Percentiles rank a stretch among this genome's conserved stretches.
phyloP scores from a whole-genome alignment of 1,140 invertebrate species.

The Trichoplusia ni region DNA sequence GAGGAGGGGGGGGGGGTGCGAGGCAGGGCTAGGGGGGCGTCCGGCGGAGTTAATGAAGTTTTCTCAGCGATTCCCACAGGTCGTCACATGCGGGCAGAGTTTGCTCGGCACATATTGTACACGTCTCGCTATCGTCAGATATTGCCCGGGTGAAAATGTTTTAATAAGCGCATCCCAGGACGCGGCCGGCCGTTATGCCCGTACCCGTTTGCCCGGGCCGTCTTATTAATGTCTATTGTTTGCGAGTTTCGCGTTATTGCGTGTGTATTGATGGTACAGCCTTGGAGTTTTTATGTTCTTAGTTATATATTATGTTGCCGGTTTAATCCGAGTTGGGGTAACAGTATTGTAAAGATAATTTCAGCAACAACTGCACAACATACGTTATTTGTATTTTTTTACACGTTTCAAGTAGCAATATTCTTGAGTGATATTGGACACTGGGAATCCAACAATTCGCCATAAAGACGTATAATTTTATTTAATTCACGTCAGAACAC shows the following conservation, averaged over 20 bases:
- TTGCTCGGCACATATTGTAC: conserved; percentile 77
- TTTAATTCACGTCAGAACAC: too few relatives aligned
- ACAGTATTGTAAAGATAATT: not conserved
- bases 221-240: conserved; percentile 80
- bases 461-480: too few relatives aligned
- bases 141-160: conserved; percentile 76
- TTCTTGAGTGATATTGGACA: too few relatives aligned
- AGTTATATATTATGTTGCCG: conserved; percentile 39
- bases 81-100: conserved; percentile 75
- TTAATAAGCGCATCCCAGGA: conserved; percentile 78
- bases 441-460: too few relatives aligned
- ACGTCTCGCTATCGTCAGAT: conserved; percentile 68
- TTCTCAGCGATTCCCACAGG: conserved; percentile 79
- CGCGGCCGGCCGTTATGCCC: conserved; percentile 50
- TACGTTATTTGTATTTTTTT: too few relatives aligned
- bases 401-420: too few relatives aligned
- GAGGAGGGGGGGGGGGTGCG: conserved; percentile 31
- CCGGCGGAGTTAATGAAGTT: conserved; percentile 77
- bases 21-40: conserved; percentile 42
- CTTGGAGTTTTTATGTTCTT: conserved; percentile 28
- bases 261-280: conserved; percentile 31
- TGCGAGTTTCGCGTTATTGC: conserved; percentile 74
- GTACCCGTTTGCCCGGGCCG: conserved; percentile 48
- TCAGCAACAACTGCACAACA: too few relatives aligned
- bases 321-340: not conserved